phyloP scores from a whole-genome alignment of 2,888 invertebrate genomes.

The Lamproptera curius region DNA sequence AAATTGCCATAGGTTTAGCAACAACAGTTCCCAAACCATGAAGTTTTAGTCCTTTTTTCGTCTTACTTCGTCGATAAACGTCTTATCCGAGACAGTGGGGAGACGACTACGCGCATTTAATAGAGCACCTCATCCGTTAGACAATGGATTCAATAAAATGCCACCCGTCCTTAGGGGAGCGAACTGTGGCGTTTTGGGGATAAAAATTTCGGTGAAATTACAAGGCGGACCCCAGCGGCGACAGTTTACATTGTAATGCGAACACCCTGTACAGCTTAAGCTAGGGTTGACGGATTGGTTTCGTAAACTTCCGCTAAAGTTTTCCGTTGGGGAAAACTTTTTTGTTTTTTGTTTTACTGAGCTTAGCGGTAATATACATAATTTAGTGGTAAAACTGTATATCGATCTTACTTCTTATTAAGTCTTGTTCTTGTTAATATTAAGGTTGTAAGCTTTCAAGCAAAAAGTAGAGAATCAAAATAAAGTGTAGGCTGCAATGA shows the following conservation, averaged over 20 bases:
- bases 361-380: not conserved
- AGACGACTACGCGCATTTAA: slow-evolving; percentile 54
- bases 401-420: no score
- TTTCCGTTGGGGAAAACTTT: not conserved
- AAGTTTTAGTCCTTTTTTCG: no score
- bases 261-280: slow-evolving; percentile 72
- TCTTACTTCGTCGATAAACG: no score
- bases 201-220: slow-evolving; percentile 74
- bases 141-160: slow-evolving; percentile 50
- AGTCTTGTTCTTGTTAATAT: no score
- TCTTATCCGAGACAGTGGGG: slow-evolving; percentile 26
- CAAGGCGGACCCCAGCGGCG: slow-evolving; percentile 62
- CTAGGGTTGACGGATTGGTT: slow-evolving; percentile 48
- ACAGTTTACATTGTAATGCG: slow-evolving; percentile 73
- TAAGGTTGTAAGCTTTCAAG: no score
- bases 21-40: no score
- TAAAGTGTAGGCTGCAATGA: no score
- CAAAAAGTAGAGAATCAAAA: no score
- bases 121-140: slow-evolving; percentile 46
- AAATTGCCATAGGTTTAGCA: no score
- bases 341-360: not conserved
- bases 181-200: slow-evolving; percentile 52
- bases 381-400: no score
- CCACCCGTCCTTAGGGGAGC: slow-evolving; percentile 38
- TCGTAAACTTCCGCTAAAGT: no score